These are phyloP conservation scores for Eumerus sabulonum DNA, from an alignment of 2,888 invertebrate species.

Conservation along the genomic window DNA sequence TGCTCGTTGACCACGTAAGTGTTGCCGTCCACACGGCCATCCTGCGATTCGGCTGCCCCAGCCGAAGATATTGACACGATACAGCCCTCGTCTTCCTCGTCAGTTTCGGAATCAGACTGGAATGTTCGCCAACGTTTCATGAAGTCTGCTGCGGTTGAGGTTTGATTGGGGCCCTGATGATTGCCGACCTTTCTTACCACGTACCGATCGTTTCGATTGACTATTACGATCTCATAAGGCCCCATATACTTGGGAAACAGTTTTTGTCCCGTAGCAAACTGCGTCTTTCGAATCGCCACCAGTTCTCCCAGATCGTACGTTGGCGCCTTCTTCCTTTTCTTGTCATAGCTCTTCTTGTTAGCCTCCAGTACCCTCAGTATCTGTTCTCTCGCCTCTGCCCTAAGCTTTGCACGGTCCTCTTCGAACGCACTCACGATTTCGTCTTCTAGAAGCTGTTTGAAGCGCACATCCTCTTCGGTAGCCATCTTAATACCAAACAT, in stretches of 20 bases:
- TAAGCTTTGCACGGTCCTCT: conserved; percentile 31
- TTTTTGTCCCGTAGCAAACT: conserved; percentile 41
- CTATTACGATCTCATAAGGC: conserved; percentile 50
- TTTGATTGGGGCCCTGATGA: conserved; percentile 34
- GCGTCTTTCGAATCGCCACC: conserved; percentile 46
- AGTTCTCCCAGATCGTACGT: conserved; percentile 38
- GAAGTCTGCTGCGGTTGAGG: conserved; percentile 27
- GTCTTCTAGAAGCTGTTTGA: conserved; percentile 29
- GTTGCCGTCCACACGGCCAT: conserved; percentile 23
- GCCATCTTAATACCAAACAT: conserved; percentile 53
- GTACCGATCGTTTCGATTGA: conserved; percentile 43
- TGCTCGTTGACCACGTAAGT: too few relatives aligned
- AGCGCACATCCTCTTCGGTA: conserved; percentile 10
- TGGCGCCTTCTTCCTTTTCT: conserved; percentile 34
- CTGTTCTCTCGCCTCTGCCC: conserved; percentile 61
- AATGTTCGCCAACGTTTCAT: conserved; percentile 35
- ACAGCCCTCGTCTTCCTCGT: conserved; percentile 19
- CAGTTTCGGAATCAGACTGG: conserved; percentile 20
- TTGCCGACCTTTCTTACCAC: conserved; percentile 25
- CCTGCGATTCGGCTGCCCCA: conserved; percentile 36
- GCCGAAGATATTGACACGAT: conserved; percentile 8
- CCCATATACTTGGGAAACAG: conserved; percentile 44
- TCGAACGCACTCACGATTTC: conserved; percentile 33
- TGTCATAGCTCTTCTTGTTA: conserved; percentile 37
- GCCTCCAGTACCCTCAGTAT: too few relatives aligned